Evolutionary conservation across 1,140 invertebrate species (phyloP).

Genomic region (Ylistrum balloti): DNA sequence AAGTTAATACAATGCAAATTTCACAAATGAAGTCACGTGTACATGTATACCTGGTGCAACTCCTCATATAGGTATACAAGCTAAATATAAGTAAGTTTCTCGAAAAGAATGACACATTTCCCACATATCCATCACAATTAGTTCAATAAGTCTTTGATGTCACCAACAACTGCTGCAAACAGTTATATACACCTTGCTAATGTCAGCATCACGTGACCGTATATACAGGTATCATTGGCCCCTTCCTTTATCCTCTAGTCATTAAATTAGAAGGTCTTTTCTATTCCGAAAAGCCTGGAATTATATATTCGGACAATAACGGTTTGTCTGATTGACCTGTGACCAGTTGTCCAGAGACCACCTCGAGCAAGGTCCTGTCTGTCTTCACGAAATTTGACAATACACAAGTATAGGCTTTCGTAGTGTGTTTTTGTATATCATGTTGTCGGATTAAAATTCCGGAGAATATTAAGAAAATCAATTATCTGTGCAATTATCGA

Average conservation of each 20-base stretch:
- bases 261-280: neutral
- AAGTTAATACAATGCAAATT: no score
- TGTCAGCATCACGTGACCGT: neutral
- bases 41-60: no score
- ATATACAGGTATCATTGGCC: neutral
- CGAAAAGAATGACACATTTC: no score
- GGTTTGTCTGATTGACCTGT: neutral
- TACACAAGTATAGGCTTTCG: neutral
- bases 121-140: no score
- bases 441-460: conserved; percentile 19
- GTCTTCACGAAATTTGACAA: neutral
- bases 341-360: neutral
- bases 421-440: neutral
- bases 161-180: conserved; percentile 10
- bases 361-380: neutral
- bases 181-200: neutral
- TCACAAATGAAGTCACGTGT: no score
- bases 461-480: conserved; percentile 17
- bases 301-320: neutral
- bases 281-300: neutral
- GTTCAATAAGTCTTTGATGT: neutral
- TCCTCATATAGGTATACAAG: no score
- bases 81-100: no score
- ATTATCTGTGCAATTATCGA: conserved; percentile 7
- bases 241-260: neutral